These are phyloP conservation scores for Rana temporaria DNA, from an alignment of 2,113 vertebrate genomes.

Conservation along the genomic window DNA sequence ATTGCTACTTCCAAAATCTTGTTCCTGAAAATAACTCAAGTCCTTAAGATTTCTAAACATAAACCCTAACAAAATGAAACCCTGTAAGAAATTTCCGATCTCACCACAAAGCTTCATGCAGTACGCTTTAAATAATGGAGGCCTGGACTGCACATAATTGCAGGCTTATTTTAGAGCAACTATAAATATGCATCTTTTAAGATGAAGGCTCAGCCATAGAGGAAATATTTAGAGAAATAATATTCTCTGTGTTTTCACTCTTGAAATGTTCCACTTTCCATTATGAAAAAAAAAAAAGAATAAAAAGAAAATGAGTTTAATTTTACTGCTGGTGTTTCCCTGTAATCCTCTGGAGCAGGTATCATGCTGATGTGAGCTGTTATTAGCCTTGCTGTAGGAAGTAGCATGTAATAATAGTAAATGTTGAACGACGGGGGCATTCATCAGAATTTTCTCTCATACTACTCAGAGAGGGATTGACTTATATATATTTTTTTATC, in stretches of 20 bases:
- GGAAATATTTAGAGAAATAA: constrained; percentile 51
- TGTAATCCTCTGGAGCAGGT: constrained; percentile 67
- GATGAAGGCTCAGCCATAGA: constrained; percentile 56
- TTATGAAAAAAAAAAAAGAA: constrained; percentile 46
- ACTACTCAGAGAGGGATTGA: constrained; percentile 9
- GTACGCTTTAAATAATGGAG: constrained; percentile 23
- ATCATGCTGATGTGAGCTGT: constrained; percentile 66
- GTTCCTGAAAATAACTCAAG: neutral
- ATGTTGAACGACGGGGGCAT: constrained; percentile 64
- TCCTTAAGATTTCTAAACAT: neutral
- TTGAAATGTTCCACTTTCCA: constrained; percentile 62
- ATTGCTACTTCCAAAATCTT: neutral
- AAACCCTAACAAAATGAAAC: constrained; percentile 8
- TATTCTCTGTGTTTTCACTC: constrained; percentile 50
- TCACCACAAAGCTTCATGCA: constrained; percentile 29
- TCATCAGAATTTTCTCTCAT: constrained; percentile 65
- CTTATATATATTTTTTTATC: constrained; percentile 19
- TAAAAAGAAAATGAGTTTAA: neutral
- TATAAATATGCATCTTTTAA: constrained; percentile 59
- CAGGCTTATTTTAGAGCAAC: constrained; percentile 56
- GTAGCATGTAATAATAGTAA: constrained; percentile 61
- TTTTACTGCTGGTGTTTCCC: constrained; percentile 63
- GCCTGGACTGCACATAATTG: constrained; percentile 37
- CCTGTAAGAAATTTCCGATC: constrained; percentile 16
- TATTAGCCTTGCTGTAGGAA: constrained; percentile 68